Evolutionary conservation across 1,140 invertebrate species (phyloP).

Genomic region (Hylyphantes graminicola): DNA sequence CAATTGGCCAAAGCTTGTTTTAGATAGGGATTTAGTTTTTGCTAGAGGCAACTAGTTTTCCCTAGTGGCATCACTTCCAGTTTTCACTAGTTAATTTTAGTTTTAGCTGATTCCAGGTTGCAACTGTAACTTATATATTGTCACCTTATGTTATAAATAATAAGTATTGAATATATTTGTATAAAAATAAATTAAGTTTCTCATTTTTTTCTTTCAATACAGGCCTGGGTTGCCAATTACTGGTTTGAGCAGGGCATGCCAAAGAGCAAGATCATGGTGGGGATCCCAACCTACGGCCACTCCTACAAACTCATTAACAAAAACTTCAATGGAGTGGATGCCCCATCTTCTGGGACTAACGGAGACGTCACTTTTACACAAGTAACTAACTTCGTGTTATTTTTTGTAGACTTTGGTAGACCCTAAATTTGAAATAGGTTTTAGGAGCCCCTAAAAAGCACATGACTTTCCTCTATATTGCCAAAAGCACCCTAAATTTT

Average conservation of each 20-base stretch:
- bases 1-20: no score
- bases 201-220: constrained; percentile 24
- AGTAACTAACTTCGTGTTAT: constrained; percentile 64
- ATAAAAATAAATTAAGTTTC: neutral
- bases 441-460: no score
- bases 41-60: no score
- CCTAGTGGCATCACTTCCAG: no score
- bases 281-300: constrained; percentile 91
- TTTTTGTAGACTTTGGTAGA: neutral
- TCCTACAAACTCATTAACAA: constrained; percentile 79
- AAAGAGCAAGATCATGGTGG: constrained; percentile 84
- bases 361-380: constrained; percentile 80
- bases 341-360: constrained; percentile 76
- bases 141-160: neutral
- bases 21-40: no score
- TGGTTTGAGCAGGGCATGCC: constrained; percentile 85
- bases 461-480: no score
- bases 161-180: constrained; percentile 3
- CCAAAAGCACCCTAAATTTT: no score
- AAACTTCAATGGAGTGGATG: constrained; percentile 75
- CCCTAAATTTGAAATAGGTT: no score
- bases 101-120: no score
- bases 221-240: constrained; percentile 81
- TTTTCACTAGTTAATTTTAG: no score
- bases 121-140: no score